These are phyloP conservation scores for Nothoprocta perdicaria DNA, from an alignment of 2,113 vertebrate species.

Conservation along the genomic window DNA sequence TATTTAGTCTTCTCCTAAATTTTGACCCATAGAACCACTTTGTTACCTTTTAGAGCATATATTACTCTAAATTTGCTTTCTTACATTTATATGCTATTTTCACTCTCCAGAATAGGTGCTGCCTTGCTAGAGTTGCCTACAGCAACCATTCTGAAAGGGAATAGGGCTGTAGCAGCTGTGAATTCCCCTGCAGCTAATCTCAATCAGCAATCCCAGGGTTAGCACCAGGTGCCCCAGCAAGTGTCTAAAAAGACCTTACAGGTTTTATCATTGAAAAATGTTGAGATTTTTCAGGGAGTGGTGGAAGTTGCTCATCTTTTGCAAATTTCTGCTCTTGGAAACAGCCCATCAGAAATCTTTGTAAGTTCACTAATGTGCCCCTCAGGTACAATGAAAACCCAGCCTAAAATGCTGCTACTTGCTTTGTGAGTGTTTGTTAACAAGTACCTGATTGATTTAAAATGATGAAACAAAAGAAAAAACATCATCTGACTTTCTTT, in stretches of 20 bases:
- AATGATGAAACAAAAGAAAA: not conserved
- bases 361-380: not conserved
- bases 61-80: not conserved
- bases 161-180: not conserved
- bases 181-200: not conserved
- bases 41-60: not conserved
- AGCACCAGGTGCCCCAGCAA: not conserved
- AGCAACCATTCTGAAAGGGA: not conserved
- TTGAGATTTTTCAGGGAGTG: not conserved
- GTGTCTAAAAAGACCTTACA: not conserved
- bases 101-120: not conserved
- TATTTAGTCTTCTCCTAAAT: not conserved
- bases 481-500: not conserved
- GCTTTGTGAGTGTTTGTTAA: not conserved
- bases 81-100: not conserved
- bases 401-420: not conserved
- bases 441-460: not conserved
- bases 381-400: not conserved
- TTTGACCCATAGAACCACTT: not conserved
- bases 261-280: not conserved
- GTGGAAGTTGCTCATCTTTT: not conserved
- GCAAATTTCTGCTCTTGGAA: not conserved
- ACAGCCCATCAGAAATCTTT: not conserved
- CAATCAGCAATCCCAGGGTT: not conserved
- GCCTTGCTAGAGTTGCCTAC: not conserved